Conservation (phyloP, 2,113 vertebrate genomes). For the Cyprinodon brontotheroides region DNA sequence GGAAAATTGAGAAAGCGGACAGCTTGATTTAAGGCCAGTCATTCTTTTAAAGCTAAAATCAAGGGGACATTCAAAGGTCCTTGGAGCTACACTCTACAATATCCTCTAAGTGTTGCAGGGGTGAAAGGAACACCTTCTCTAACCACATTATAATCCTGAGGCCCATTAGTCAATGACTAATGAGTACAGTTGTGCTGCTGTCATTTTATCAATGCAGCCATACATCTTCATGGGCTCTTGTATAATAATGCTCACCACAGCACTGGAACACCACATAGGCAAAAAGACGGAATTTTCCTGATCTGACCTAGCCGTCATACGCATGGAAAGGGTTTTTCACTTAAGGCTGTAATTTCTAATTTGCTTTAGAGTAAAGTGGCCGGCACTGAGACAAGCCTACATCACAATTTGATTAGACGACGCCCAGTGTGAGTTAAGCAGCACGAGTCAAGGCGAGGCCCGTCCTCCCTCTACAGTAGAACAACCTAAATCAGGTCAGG, state of each 20-base stretch:
- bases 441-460: slow-evolving; percentile 56
- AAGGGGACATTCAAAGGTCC: slow-evolving; percentile 43
- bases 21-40: slow-evolving; percentile 65
- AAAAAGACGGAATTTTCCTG: slow-evolving; percentile 5
- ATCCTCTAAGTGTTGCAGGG: slow-evolving; percentile 24
- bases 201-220: slow-evolving; percentile 46
- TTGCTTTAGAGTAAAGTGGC: slow-evolving; percentile 28
- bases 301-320: slow-evolving; percentile 24
- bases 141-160: slow-evolving; percentile 47
- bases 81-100: slow-evolving; percentile 39
- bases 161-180: slow-evolving; percentile 48
- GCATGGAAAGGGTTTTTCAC: slow-evolving; percentile 17
- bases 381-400: slow-evolving; percentile 16
- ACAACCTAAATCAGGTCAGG: slow-evolving; percentile 79
- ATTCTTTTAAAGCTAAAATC: slow-evolving; percentile 40
- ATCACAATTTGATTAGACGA: slow-evolving; percentile 64
- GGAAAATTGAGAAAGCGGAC: slow-evolving; percentile 47
- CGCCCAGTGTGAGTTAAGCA: slow-evolving; percentile 49
- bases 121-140: slow-evolving; percentile 24
- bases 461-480: slow-evolving; percentile 45
- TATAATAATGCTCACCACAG: slow-evolving; percentile 1
- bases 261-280: background rate
- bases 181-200: slow-evolving; percentile 33
- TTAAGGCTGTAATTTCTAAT: slow-evolving; percentile 34
- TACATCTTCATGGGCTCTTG: slow-evolving; percentile 33